Conservation (phyloP, 2,113 vertebrate species). For the Psephotus haematonotus region DNA sequence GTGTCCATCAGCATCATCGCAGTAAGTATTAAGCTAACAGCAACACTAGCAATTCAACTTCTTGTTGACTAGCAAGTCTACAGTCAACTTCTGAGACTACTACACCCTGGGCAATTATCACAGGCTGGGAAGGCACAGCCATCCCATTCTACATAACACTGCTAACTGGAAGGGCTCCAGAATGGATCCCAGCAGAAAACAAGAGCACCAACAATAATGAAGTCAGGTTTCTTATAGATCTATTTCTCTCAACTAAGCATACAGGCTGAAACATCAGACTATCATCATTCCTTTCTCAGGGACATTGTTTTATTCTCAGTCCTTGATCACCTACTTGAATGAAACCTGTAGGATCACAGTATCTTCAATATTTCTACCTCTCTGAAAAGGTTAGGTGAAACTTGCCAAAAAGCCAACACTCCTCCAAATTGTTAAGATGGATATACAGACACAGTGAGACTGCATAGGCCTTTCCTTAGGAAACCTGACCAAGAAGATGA, state of each 20-base stretch:
- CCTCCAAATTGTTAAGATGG: background rate
- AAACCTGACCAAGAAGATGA: background rate
- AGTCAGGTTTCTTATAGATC: background rate
- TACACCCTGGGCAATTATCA: background rate
- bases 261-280: background rate
- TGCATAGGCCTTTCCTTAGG: background rate
- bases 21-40: constrained; percentile 69
- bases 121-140: background rate
- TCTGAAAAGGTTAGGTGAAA: background rate
- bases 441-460: background rate
- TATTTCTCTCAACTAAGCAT: background rate
- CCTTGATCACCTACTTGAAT: background rate
- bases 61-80: too few relatives aligned
- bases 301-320: background rate
- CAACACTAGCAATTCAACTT: background rate
- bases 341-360: background rate
- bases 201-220: background rate
- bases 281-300: background rate
- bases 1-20: constrained; percentile 73
- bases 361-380: background rate
- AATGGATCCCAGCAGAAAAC: background rate
- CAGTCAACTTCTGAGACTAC: background rate
- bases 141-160: background rate
- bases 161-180: background rate
- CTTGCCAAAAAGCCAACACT: background rate